Conservation (phyloP, 2,113 vertebrate species). For the Orientallactaga bullata region DNA sequence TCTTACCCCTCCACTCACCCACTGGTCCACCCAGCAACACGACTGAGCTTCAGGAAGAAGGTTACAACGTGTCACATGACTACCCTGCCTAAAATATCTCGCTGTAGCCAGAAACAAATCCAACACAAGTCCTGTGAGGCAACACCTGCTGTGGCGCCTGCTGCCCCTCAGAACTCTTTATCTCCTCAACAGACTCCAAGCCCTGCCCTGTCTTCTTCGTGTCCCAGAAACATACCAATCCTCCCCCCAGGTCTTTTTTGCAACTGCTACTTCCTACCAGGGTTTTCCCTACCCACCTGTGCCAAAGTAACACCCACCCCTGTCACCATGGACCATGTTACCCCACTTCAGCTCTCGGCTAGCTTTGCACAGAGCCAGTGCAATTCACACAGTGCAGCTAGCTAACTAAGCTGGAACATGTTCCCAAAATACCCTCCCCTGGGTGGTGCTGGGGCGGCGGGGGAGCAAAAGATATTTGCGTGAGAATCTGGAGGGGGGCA, state of each 20-base stretch:
- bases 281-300: not conserved
- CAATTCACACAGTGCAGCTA: not conserved
- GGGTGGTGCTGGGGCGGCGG: not conserved
- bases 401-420: not conserved
- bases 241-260: not conserved
- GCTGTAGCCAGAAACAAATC: not conserved
- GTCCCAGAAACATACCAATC: not conserved
- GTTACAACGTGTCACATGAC: not conserved
- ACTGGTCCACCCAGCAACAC: not conserved
- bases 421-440: slow-evolving; percentile 3
- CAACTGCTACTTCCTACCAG: not conserved
- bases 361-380: not conserved
- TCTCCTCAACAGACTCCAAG: not conserved
- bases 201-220: not conserved
- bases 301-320: not conserved
- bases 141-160: fast-evolving
- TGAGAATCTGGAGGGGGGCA: not conserved
- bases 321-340: not conserved
- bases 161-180: not conserved
- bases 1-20: not conserved
- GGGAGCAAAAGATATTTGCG: not conserved
- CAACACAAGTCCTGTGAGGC: fast-evolving
- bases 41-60: not conserved
- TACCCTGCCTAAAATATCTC: not conserved
- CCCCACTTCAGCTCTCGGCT: not conserved